Conservation (phyloP, 2,113 vertebrate genomes). For the Malaclemys terrapin region DNA sequence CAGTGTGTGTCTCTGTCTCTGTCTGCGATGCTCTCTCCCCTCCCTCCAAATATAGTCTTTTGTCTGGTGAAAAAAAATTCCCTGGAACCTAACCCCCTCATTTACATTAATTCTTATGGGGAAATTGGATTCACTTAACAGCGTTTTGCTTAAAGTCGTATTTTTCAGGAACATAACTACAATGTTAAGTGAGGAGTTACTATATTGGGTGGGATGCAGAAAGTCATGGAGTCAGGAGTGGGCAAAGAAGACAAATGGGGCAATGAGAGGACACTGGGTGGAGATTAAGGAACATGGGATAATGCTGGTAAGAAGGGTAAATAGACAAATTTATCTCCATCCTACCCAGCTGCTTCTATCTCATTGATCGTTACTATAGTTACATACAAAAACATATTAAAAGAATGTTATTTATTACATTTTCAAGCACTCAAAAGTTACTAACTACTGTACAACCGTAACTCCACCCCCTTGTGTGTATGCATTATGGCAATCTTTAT, state of each 20-base stretch:
- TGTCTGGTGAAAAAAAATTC: too few species aligned
- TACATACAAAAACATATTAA: not conserved
- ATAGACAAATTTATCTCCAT: not conserved
- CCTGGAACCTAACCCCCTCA: too few species aligned
- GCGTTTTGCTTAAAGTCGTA: too few species aligned
- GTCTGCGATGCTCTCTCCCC: too few species aligned
- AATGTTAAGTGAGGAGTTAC: too few species aligned
- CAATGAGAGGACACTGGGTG: fast-evolving
- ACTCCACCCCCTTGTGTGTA: not conserved
- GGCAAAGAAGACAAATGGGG: not conserved
- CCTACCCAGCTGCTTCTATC: not conserved
- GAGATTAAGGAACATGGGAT: not conserved
- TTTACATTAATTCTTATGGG: too few species aligned
- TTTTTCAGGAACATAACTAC: too few species aligned
- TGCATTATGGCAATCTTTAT: not conserved
- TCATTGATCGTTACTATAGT: not conserved
- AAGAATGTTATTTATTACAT: not conserved
- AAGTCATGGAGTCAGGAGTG: not conserved
- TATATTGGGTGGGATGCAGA: not conserved
- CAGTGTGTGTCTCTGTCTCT: too few species aligned
- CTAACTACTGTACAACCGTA: not conserved
- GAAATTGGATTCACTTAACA: too few species aligned
- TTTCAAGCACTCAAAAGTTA: not conserved
- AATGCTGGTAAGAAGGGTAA: not conserved
- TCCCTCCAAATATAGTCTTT: too few species aligned